These are phyloP conservation scores for Rhombomys opimus DNA, from an alignment of 2,113 vertebrate genomes.

Conservation along the genomic window DNA sequence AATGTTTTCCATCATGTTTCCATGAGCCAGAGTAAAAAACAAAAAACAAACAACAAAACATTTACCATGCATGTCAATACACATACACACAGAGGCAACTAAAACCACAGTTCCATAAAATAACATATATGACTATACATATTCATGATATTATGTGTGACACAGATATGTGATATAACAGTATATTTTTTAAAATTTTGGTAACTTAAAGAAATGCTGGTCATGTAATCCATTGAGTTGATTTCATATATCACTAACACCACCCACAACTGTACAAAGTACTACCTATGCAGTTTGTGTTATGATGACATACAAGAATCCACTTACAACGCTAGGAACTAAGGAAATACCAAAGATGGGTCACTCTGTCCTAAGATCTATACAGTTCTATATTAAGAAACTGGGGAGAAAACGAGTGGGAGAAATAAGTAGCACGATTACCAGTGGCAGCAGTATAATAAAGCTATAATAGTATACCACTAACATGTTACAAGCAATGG, in stretches of 20 bases:
- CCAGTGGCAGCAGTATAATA: constrained; percentile 17
- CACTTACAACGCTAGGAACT: not conserved
- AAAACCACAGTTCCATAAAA: constrained; percentile 62
- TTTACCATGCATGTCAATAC: constrained; percentile 37
- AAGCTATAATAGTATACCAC: not conserved
- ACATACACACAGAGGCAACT: not conserved
- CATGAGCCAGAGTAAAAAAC: not conserved
- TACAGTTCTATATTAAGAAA: constrained; percentile 1
- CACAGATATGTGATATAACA: not conserved
- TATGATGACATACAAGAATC: constrained; percentile 24
- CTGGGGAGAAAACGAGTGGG: not conserved
- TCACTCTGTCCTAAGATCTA: constrained; percentile 14
- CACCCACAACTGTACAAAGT: constrained; percentile 17
- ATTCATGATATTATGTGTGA: constrained; percentile 22
- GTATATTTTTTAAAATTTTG: constrained; percentile 57
- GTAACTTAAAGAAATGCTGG: constrained; percentile 55
- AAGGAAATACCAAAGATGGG: constrained; percentile 37
- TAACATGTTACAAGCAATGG: constrained; percentile 38
- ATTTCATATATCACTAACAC: constrained; percentile 54
- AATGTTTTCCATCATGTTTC: constrained; percentile 15
- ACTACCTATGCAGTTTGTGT: not conserved
- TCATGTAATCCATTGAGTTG: constrained; percentile 37
- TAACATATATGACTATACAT: not conserved
- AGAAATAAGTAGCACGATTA: constrained; percentile 34
- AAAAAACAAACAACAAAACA: not conserved